These are phyloP conservation scores for Daboia siamensis DNA, from an alignment of 2,113 vertebrate species.

Conservation along the genomic window DNA sequence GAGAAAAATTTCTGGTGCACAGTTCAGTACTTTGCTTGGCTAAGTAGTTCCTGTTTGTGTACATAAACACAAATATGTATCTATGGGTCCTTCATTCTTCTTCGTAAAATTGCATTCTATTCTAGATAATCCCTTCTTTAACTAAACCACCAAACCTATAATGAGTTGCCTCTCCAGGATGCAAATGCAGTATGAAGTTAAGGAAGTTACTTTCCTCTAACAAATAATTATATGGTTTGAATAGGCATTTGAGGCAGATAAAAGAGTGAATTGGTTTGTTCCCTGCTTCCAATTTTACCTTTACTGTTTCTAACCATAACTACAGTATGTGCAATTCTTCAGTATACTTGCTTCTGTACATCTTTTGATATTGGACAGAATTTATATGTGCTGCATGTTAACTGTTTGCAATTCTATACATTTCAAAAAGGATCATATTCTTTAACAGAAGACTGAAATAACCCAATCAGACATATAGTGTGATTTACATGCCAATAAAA, in stretches of 20 bases:
- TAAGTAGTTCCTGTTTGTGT: not conserved
- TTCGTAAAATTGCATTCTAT: not conserved
- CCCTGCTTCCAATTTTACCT: not conserved
- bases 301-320: not conserved
- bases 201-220: not conserved
- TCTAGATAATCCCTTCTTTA: not conserved
- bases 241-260: not conserved
- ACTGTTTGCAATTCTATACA: not conserved
- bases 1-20: not conserved
- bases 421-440: not conserved
- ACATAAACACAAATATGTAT: not conserved
- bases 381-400: not conserved
- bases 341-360: not conserved
- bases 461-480: not conserved
- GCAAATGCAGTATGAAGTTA: not conserved
- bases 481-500: not conserved
- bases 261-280: not conserved
- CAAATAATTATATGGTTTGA: not conserved
- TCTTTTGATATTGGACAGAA: not conserved
- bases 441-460: not conserved
- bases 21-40: not conserved
- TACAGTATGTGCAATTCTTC: not conserved
- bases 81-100: not conserved
- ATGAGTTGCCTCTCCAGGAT: not conserved
- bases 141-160: no score